Evolutionary conservation across 92 coral and sea anemone species (phyloP).

Genomic region (Heliopora coerulea): DNA sequence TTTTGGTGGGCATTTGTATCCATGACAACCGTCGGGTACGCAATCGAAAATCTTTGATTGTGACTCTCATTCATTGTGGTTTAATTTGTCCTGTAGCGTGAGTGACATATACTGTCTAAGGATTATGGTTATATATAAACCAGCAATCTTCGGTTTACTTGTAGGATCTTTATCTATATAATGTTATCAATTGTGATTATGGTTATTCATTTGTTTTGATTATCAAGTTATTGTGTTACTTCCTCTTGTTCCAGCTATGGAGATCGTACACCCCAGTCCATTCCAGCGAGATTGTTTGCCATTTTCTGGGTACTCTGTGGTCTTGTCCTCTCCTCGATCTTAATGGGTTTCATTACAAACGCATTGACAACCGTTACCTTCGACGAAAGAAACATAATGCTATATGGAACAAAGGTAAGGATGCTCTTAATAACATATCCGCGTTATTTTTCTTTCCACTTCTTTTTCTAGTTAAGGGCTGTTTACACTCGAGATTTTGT

Average conservation of each 20-base stretch:
- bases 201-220: too few species aligned
- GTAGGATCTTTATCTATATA: too few species aligned
- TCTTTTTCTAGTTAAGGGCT: too few species aligned
- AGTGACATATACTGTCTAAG: too few species aligned
- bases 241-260: conserved; percentile 60
- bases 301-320: conserved; percentile 66
- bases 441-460: too few species aligned
- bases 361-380: conserved; percentile 47
- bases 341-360: conserved; percentile 58
- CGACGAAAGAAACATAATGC: background rate
- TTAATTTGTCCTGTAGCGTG: too few species aligned
- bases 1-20: conserved; percentile 70
- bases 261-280: conserved; percentile 62
- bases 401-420: background rate
- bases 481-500: too few species aligned
- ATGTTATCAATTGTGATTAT: background rate
- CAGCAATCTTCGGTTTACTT: too few species aligned
- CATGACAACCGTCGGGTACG: conserved; percentile 82
- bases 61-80: too few species aligned
- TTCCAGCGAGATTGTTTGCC: conserved; percentile 60
- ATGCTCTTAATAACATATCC: background rate
- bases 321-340: conserved; percentile 49
- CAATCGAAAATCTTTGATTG: background rate
- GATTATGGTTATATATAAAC: too few species aligned
- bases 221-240: background rate